phyloP scores from a whole-genome alignment of 2,888 invertebrate species.

The Clivina fossor region DNA sequence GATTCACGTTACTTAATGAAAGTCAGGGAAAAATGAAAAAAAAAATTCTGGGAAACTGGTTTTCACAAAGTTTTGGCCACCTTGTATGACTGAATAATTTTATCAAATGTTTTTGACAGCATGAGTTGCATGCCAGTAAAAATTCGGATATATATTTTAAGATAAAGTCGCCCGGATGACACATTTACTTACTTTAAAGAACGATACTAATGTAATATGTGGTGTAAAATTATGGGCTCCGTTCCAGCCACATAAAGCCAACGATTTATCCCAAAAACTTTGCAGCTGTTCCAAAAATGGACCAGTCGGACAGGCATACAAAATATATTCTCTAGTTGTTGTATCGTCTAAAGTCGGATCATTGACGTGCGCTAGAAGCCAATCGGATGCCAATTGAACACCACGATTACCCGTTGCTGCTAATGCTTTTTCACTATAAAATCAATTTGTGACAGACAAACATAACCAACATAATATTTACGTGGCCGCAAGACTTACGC shows the following conservation, averaged over 20 bases:
- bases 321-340: conserved; percentile 79
- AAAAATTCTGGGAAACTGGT: no score
- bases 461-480: conserved; percentile 5
- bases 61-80: no score
- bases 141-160: conserved; percentile 5
- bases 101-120: no score
- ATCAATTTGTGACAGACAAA: conserved; percentile 12
- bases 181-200: conserved; percentile 71
- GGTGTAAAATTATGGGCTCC: conserved; percentile 89
- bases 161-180: background rate
- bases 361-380: conserved; percentile 87
- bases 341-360: conserved; percentile 78
- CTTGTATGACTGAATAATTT: no score
- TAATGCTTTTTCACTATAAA: conserved; percentile 78
- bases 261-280: conserved; percentile 78
- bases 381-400: conserved; percentile 86
- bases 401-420: conserved; percentile 88
- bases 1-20: no score
- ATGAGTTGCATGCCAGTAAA: background rate
- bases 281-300: conserved; percentile 70
- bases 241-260: conserved; percentile 78
- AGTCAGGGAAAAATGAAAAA: no score
- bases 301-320: conserved; percentile 85
- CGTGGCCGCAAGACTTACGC: conserved; percentile 67
- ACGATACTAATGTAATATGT: conserved; percentile 86